These are phyloP conservation scores for Prolemur simus DNA, from an alignment of 2,113 vertebrate species.

Conservation along the genomic window DNA sequence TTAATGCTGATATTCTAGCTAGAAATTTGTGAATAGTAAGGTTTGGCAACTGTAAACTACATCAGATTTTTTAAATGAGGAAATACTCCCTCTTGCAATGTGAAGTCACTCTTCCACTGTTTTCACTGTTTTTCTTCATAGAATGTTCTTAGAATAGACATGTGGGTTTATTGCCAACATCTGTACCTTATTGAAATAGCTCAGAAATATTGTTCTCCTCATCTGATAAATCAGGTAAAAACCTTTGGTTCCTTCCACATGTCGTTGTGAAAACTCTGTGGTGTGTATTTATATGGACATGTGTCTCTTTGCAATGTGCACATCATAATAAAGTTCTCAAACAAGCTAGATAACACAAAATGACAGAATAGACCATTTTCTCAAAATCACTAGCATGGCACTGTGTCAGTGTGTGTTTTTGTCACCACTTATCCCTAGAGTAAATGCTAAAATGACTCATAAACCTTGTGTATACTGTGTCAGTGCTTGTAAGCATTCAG, in stretches of 20 bases:
- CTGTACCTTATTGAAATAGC: neutral
- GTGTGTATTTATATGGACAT: neutral
- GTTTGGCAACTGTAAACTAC: neutral
- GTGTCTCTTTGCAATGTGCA: neutral
- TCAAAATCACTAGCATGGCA: neutral
- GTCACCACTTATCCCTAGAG: neutral
- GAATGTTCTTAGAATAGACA: constrained; percentile 4
- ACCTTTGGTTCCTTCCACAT: neutral
- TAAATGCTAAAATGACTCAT: constrained; percentile 63
- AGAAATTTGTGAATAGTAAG: constrained; percentile 22
- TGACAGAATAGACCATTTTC: neutral
- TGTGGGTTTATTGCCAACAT: constrained; percentile 22
- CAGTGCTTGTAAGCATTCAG: neutral
- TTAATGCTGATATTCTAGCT: neutral
- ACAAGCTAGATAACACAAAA: neutral
- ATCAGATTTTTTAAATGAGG: constrained; percentile 1
- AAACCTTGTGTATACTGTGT: constrained; percentile 50
- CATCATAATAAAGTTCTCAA: constrained; percentile 21
- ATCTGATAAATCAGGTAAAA: constrained; percentile 5
- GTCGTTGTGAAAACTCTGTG: neutral
- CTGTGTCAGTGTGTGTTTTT: neutral
- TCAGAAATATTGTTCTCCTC: neutral
- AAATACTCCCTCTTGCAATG: neutral
- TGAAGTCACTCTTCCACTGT: neutral
- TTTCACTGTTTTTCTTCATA: constrained; percentile 34